Percentiles rank a stretch among this genome's conserved stretches.
These are phyloP conservation scores for Asteroscopus sphinx DNA, from an alignment of 2,888 invertebrate genomes.

Conservation along the genomic window DNA sequence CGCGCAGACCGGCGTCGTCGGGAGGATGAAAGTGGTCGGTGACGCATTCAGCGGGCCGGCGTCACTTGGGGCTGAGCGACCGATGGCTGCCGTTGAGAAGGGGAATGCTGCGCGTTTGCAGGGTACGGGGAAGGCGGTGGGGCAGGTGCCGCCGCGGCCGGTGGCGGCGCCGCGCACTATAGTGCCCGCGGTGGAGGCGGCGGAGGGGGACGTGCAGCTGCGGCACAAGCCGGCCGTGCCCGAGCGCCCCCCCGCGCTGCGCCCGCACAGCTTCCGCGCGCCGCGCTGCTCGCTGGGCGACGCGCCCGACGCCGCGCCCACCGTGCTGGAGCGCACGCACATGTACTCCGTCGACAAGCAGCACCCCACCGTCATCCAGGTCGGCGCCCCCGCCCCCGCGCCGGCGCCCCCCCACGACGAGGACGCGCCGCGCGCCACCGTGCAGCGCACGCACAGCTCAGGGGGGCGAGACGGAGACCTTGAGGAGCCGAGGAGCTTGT, in stretches of 20 bases:
- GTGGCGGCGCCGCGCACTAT: no score
- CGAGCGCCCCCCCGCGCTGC: conserved; percentile 93
- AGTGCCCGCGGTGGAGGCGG: no score
- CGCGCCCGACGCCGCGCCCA: conserved; percentile 72
- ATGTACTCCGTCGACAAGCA: conserved; percentile 93
- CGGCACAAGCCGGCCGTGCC: conserved; percentile 94
- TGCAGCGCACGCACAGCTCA: conserved; percentile 85
- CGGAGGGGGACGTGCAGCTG: conserved; percentile 82
- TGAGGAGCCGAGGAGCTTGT: conserved; percentile 77
- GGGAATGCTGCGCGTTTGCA: conserved; percentile 55
- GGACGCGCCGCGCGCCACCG: conserved; percentile 74
- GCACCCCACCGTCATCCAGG: conserved; percentile 92
- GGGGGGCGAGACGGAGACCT: conserved; percentile 83
- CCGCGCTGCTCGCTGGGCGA: conserved; percentile 73
- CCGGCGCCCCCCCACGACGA: conserved; percentile 60
- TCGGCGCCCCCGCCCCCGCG: conserved; percentile 69
- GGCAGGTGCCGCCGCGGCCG: conserved; percentile 59
- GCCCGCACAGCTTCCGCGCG: conserved; percentile 89
- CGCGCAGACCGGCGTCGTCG: conserved; percentile 83
- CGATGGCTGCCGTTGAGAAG: conserved; percentile 43
- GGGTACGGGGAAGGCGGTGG: conserved; percentile 57
- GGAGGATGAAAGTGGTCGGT: conserved; percentile 80
- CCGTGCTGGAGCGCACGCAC: conserved; percentile 92
- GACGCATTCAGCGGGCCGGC: conserved; percentile 78
- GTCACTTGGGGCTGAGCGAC: conserved; percentile 67